Conservation (phyloP, 2,113 vertebrate genomes). For the Myrmecophaga tridactyla region DNA sequence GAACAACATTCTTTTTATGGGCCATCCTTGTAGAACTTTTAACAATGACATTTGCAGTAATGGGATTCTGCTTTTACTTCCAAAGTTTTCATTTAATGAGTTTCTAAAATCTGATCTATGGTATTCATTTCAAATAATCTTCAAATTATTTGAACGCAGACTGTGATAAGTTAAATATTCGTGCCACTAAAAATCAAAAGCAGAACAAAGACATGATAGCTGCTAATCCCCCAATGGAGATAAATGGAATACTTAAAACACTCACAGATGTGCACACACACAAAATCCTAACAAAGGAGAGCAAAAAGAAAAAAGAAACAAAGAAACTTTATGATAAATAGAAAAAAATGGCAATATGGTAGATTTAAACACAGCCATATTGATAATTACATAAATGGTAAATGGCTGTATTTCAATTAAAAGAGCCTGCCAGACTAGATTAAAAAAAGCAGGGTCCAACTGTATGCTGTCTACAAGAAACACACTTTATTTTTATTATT, state of each 20-base stretch:
- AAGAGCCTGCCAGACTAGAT: neutral
- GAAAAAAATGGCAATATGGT: neutral
- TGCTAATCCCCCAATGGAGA: neutral
- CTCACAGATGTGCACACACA: neutral
- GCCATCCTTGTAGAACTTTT: neutral
- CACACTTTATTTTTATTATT: neutral
- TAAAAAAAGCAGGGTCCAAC: neutral
- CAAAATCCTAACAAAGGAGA: neutral
- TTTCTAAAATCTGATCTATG: neutral
- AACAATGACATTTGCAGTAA: slow-evolving; percentile 2
- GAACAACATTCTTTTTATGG: neutral
- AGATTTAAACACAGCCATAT: slow-evolving; percentile 21
- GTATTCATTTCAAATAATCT: neutral
- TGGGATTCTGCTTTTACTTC: slow-evolving; percentile 1
- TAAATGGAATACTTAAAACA: slow-evolving; percentile 30
- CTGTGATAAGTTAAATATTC: neutral
- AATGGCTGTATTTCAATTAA: neutral
- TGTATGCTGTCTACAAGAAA: neutral
- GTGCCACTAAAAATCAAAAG: neutral
- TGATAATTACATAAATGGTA: neutral
- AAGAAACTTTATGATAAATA: neutral
- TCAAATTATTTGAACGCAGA: neutral
- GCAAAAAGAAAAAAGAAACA: neutral
- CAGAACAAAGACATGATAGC: neutral
- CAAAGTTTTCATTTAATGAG: neutral